These are phyloP conservation scores for Acromyrmex echinatior DNA, from an alignment of 1,140 invertebrate genomes.

Conservation along the genomic window DNA sequence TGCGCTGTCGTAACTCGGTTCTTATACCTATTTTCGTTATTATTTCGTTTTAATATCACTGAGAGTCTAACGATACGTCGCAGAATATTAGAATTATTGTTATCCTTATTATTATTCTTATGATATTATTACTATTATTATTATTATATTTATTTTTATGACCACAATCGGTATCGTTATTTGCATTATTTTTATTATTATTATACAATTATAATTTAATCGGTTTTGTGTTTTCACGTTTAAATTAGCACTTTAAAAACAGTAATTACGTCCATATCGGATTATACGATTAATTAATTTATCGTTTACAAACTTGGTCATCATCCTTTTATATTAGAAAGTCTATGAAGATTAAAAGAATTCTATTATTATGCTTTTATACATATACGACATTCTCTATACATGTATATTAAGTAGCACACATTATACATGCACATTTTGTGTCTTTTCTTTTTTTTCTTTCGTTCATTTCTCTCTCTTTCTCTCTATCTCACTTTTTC, in stretches of 20 bases:
- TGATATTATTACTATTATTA: conserved; percentile 38
- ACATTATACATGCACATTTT: conserved; percentile 9
- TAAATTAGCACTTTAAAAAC: conserved; percentile 46
- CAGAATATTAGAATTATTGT: conserved; percentile 24
- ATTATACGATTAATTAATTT: conserved; percentile 30
- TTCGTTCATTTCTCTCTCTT: neutral
- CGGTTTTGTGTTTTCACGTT: conserved; percentile 15
- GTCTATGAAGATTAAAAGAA: conserved; percentile 47
- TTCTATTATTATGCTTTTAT: conserved; percentile 18
- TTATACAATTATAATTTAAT: conserved; percentile 38
- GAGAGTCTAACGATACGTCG: conserved; percentile 11
- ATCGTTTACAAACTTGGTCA: conserved; percentile 74
- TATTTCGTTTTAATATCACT: conserved; percentile 52
- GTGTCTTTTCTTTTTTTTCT: neutral
- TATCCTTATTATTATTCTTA: conserved; percentile 39
- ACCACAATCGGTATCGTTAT: conserved; percentile 10
- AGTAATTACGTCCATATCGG: conserved; percentile 31
- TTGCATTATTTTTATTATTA: conserved; percentile 27
- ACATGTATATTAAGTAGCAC: conserved; percentile 17
- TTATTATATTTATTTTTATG: neutral
- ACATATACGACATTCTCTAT: neutral
- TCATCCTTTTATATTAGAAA: conserved; percentile 70
- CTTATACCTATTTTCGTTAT: conserved; percentile 28
- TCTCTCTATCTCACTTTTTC: neutral
- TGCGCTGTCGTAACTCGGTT: neutral